Conservation (phyloP, 2,797 vertebrate species). For the Urosaurus nigricauda region DNA sequence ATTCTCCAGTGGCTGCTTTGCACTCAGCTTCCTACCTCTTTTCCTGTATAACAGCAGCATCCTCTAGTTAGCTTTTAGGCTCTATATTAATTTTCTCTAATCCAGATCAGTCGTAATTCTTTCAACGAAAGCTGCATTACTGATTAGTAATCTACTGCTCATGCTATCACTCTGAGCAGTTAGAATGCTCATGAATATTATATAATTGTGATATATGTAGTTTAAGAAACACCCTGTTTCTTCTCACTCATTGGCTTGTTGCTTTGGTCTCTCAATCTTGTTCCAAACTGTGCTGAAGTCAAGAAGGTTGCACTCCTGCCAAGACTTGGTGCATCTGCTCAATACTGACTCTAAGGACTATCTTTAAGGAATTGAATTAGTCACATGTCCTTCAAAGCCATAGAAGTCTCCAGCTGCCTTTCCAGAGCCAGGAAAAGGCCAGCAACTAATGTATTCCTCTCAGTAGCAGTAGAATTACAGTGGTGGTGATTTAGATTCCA, state of each 20-base stretch:
- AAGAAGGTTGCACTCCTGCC: too few species aligned
- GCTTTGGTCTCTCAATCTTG: not conserved
- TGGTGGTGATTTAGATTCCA: too few species aligned
- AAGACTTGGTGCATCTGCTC: not conserved
- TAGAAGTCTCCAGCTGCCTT: too few species aligned
- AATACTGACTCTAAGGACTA: not conserved
- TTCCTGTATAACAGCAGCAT: not conserved
- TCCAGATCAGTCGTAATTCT: not conserved
- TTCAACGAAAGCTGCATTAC: not conserved
- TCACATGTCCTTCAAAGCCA: not conserved
- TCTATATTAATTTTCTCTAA: not conserved
- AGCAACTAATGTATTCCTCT: too few species aligned
- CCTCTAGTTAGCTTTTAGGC: not conserved
- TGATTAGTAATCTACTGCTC: not conserved
- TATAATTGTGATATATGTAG: too few species aligned
- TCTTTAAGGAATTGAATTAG: not conserved
- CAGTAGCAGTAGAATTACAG: too few species aligned
- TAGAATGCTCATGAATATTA: not conserved
- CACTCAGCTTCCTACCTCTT: not conserved
- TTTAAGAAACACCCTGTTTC: too few species aligned
- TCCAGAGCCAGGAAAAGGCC: too few species aligned
- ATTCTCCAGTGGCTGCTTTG: not conserved
- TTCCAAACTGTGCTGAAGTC: not conserved
- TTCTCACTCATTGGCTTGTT: too few species aligned
- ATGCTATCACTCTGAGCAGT: not conserved